phyloP scores from a whole-genome alignment of 1,140 invertebrate genomes.

The Scaptomyza pallida region DNA sequence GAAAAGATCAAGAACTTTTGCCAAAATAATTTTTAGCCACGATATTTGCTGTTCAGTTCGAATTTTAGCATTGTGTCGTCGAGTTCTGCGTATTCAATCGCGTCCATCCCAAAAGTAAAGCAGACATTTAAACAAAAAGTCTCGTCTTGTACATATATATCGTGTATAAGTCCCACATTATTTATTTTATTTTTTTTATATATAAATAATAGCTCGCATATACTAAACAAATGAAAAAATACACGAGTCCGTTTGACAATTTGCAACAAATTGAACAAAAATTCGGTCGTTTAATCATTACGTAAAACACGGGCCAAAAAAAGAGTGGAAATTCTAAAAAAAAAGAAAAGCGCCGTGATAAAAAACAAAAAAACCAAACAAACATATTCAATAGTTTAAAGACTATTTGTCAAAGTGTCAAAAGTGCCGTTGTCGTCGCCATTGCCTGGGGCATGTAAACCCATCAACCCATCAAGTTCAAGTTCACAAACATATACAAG shows the following conservation, averaged over 20 bases:
- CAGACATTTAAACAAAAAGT: conserved; percentile 26
- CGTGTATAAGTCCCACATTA: conserved; percentile 51
- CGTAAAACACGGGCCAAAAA: conserved; percentile 59
- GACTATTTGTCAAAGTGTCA: conserved; percentile 72
- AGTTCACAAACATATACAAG: conserved; percentile 45
- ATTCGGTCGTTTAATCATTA: conserved; percentile 80
- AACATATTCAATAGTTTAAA: conserved; percentile 49
- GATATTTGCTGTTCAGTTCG: conserved; percentile 71
- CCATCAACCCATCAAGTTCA: conserved; percentile 64
- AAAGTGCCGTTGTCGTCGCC: conserved; percentile 45
- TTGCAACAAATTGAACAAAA: conserved; percentile 80
- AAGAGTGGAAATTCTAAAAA: conserved; percentile 17
- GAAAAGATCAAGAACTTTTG: conserved; percentile 53
- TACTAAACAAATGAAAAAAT: conserved; percentile 59
- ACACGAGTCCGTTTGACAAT: conserved; percentile 56
- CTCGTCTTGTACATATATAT: conserved; percentile 37
- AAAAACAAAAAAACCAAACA: no score
- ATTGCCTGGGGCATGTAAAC: conserved; percentile 50
- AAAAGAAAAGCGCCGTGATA: no score
- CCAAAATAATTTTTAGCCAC: conserved; percentile 79
- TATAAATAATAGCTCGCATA: conserved; percentile 79
- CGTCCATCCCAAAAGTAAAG: conserved; percentile 22
- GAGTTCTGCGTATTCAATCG: conserved; percentile 46
- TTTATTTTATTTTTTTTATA: conserved; percentile 48
- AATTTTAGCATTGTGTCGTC: conserved; percentile 75